A percentile compares a stretch with the other conserved stretches of the same genome.
Conservation (phyloP, 1,140 invertebrate genomes). For the Holotrichia oblita region DNA sequence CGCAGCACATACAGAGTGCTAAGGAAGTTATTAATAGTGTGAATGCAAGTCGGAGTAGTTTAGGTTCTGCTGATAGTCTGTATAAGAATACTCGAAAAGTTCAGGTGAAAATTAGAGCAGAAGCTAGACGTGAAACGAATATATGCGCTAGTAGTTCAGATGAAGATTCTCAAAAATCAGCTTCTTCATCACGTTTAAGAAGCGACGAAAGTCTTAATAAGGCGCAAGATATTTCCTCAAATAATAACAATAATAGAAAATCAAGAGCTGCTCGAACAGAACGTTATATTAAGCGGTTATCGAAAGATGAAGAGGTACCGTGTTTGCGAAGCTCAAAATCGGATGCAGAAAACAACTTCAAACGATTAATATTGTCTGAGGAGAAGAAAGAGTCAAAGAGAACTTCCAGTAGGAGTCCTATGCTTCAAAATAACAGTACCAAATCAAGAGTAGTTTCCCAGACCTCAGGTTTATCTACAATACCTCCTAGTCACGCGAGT, state of each 20-base stretch:
- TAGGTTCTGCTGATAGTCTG: conserved; percentile 65
- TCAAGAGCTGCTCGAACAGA: conserved; percentile 78
- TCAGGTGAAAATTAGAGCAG: conserved; percentile 61
- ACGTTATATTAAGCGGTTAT: conserved; percentile 78
- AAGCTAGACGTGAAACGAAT: conserved; percentile 70
- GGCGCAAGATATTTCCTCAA: conserved; percentile 65
- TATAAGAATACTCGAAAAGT: conserved; percentile 68
- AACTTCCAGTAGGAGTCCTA: conserved; percentile 51
- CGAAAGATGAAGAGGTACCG: conserved; percentile 69
- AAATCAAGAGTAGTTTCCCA: conserved; percentile 17
- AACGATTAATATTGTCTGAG: conserved; percentile 47
- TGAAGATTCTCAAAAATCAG: conserved; percentile 73
- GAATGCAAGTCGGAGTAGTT: conserved; percentile 48
- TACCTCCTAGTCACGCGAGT: conserved; percentile 57
- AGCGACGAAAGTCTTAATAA: conserved; percentile 73
- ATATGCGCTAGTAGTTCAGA: conserved; percentile 76
- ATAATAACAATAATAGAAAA: conserved; percentile 58
- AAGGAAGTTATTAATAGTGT: conserved; percentile 10
- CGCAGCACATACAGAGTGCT: conserved; percentile 40
- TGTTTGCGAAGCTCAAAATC: conserved; percentile 54
- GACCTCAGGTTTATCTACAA: conserved; percentile 54
- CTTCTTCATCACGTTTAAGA: conserved; percentile 71
- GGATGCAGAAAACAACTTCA: conserved; percentile 53
- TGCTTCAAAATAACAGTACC: conserved; percentile 40
- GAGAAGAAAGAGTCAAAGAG: conserved; percentile 50